Conservation (phyloP, 2,888 invertebrate genomes). For the Penaeus monodon region DNA sequence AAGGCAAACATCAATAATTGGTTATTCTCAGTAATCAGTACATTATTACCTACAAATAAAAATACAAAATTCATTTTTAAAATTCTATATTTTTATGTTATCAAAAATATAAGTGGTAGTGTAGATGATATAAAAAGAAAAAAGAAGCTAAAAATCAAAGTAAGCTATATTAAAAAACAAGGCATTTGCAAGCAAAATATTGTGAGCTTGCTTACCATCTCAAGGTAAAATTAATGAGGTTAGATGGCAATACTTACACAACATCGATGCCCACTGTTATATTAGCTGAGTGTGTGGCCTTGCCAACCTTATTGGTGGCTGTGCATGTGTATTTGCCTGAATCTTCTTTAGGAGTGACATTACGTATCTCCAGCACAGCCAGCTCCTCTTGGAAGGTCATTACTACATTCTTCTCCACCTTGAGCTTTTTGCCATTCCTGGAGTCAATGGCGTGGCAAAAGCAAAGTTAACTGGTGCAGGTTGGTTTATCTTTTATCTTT, state of each 20-base stretch:
- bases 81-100: neutral
- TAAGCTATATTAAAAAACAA: neutral
- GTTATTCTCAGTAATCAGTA: neutral
- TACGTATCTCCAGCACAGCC: conserved; percentile 81
- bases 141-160: neutral
- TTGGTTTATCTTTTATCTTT: conserved; percentile 8
- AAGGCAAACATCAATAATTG: too few relatives aligned
- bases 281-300: conserved; percentile 88
- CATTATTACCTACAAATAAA: neutral
- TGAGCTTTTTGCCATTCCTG: conserved; percentile 84
- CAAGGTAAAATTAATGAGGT: too few relatives aligned
- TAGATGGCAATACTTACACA: conserved; percentile 72
- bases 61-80: conserved; percentile 12
- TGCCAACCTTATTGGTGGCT: conserved; percentile 88
- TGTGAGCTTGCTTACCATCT: too few relatives aligned
- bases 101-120: neutral
- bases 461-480: conserved; percentile 28
- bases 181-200: neutral
- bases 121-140: conserved; percentile 12
- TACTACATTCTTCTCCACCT: conserved; percentile 81
- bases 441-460: conserved; percentile 28
- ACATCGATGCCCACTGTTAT: conserved; percentile 88
- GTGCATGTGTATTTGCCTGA: conserved; percentile 93
- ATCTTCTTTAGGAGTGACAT: conserved; percentile 87
- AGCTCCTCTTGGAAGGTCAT: conserved; percentile 88